phyloP scores from a whole-genome alignment of 2,888 invertebrate species.

The Calameuta pallipes region DNA sequence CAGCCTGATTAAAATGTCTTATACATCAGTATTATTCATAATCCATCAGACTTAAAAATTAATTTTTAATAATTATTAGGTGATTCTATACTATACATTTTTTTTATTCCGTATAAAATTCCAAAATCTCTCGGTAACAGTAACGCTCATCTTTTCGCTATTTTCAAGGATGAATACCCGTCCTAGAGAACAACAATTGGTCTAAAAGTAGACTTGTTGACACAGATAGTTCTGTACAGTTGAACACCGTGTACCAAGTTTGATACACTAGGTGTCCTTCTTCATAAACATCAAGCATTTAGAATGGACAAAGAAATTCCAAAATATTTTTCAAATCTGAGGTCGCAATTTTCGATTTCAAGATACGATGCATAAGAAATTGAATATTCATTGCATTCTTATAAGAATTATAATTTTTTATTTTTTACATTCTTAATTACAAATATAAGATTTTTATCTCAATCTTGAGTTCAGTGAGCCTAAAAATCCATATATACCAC shows the following conservation, averaged over 20 bases:
- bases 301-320: not conserved
- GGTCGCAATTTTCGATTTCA: too few species aligned
- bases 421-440: too few species aligned
- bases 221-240: not conserved
- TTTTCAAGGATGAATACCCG: not conserved
- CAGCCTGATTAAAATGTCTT: not conserved
- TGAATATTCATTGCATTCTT: too few species aligned
- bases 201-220: conserved; percentile 6
- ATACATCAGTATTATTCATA: not conserved
- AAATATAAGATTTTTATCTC: too few species aligned
- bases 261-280: not conserved
- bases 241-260: not conserved
- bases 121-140: not conserved
- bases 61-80: too few species aligned
- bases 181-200: not conserved
- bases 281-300: not conserved
- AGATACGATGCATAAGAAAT: too few species aligned
- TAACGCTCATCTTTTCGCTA: not conserved
- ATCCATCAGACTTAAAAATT: too few species aligned
- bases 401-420: too few species aligned
- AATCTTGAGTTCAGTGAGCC: too few species aligned
- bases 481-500: too few species aligned
- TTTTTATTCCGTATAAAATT: not conserved
- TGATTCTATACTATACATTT: too few species aligned
- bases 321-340: not conserved